Conservation (phyloP, 1,140 invertebrate species). For the Cydia strobilella region DNA sequence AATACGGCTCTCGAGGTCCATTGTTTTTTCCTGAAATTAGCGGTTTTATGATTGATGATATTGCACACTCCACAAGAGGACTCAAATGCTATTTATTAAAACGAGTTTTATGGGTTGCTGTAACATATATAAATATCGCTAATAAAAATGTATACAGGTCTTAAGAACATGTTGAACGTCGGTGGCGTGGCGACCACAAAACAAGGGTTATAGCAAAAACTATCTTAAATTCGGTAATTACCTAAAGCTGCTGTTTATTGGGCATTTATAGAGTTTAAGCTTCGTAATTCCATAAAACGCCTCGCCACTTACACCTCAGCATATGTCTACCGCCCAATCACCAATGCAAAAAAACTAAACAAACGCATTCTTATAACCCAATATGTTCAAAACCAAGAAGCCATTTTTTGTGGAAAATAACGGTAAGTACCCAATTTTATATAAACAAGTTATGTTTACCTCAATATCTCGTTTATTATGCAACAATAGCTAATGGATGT, state of each 20-base stretch:
- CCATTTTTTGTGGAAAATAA: background rate
- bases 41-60: background rate
- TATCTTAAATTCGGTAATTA: background rate
- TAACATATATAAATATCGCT: too few relatives aligned
- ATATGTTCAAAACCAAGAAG: background rate
- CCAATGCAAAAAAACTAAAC: background rate
- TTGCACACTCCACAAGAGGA: background rate
- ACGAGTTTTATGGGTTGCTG: too few relatives aligned
- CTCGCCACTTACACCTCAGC: background rate
- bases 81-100: too few relatives aligned
- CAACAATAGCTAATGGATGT: background rate
- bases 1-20: constrained; percentile 60
- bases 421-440: background rate
- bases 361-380: background rate
- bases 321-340: background rate
- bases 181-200: too few relatives aligned
- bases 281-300: background rate
- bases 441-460: constrained; percentile 3
- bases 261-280: background rate
- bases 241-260: background rate
- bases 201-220: background rate
- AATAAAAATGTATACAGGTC: background rate
- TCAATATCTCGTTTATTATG: background rate
- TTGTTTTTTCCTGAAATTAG: constrained; percentile 63
- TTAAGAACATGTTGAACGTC: background rate